phyloP scores from a whole-genome alignment of 2,888 invertebrate genomes.

The Cetonia aurata region DNA sequence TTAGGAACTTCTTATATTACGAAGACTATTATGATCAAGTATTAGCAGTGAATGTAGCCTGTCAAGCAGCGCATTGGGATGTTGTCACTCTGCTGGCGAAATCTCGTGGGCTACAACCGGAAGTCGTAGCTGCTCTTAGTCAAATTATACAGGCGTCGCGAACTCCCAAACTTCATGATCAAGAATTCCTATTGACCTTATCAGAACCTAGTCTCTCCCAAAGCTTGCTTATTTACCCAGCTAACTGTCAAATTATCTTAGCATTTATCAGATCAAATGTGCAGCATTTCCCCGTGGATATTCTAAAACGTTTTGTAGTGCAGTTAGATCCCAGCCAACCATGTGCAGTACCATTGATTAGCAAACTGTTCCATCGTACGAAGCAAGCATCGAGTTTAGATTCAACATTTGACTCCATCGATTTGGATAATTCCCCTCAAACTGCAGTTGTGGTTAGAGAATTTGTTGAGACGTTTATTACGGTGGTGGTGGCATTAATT shows the following conservation, averaged over 20 bases:
- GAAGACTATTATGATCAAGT: constrained; percentile 76
- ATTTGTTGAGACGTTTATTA: constrained; percentile 69
- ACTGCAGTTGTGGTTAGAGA: constrained; percentile 62
- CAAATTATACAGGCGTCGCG: constrained; percentile 66
- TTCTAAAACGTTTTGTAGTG: constrained; percentile 67
- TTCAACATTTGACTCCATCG: constrained; percentile 68
- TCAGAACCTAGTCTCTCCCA: constrained; percentile 64
- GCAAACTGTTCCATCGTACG: constrained; percentile 60
- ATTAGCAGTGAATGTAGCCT: constrained; percentile 73
- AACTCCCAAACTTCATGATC: constrained; percentile 57
- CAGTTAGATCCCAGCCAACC: constrained; percentile 76
- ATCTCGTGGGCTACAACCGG: constrained; percentile 69
- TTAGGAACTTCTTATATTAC: constrained; percentile 71
- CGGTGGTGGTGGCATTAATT: constrained; percentile 66
- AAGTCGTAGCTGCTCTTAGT: constrained; percentile 71
- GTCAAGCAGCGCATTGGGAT: constrained; percentile 74
- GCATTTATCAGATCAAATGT: constrained; percentile 60
- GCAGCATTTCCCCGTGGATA: constrained; percentile 58
- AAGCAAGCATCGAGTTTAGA: constrained; percentile 64
- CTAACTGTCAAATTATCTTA: constrained; percentile 60
- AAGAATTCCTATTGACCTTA: constrained; percentile 62
- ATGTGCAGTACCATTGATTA: constrained; percentile 66
- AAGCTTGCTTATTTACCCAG: constrained; percentile 61
- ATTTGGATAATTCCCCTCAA: constrained; percentile 61
- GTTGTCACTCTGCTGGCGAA: constrained; percentile 68